Base-by-base conservation (phyloP, 1,140 invertebrate genomes). In the Cydia pomonella region DNA sequence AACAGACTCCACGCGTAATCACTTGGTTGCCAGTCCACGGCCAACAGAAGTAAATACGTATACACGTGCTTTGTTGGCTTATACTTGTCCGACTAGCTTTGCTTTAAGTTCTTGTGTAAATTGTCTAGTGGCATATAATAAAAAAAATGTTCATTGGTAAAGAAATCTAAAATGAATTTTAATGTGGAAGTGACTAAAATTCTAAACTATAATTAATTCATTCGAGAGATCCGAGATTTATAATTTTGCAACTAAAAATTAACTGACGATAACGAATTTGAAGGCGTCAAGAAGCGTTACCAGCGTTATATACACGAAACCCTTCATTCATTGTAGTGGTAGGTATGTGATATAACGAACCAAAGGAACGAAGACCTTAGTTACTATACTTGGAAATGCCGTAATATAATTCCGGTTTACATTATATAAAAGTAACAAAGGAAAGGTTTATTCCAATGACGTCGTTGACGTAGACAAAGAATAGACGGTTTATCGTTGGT, bases 401-500 rank as follows among this genome's bases (percentile, higher is more conserved):
- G 53, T 59, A 59, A 59, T 59, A 59, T 59, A 59, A 59, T 59
- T 59, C 53, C 53, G 29, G 25, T 29, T 69, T 33, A 33, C 64
- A 69, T 64, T 64, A 69, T 38, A 38, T 33, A 69, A 69, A n/a
- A 69, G 64, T 18, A n/a, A 38, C 27, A 69, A 69, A 69, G 64
- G 27, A 38, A 69, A 69, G 64, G 64, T 29, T 69, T 69, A 69
- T 69, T n/a, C 64, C 64, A 29, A 69, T 69, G 64, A 69, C 64
- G 64, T 21, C 9, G 63, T 64, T 69, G 29, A 69, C n/a, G 64
- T 69, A 80, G 77, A 80, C 77, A 79, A 83, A 81, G 76, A 76
- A 77, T 72, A 78, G 75, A 75, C 75, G 47, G 18, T 69, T 69
- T 69, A 69, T 69, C 64, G 29, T 69, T 69, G 18, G 64, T 69